These are phyloP conservation scores for Drosophila pseudoananassae DNA, from an alignment of 1,140 invertebrate species.

Conservation along the genomic window DNA sequence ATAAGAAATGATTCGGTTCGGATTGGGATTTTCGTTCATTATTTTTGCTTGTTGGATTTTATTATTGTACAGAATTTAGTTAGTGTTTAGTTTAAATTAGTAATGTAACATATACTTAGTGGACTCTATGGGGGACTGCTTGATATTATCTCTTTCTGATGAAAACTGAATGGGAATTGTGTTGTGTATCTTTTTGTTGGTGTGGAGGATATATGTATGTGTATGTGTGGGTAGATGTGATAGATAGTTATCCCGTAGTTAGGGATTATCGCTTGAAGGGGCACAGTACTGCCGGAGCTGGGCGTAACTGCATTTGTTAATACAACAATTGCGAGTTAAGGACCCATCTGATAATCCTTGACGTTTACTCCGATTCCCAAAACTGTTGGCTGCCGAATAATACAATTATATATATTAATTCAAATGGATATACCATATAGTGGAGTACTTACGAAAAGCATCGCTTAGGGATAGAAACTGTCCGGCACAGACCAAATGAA, in stretches of 20 bases:
- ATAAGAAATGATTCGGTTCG: too few species aligned
- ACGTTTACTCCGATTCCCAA: constrained; percentile 65
- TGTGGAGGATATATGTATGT: neutral
- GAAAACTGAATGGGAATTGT: constrained; percentile 13
- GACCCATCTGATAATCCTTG: constrained; percentile 48
- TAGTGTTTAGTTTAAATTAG: constrained; percentile 72
- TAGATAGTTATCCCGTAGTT: neutral
- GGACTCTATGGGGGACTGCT: constrained; percentile 28
- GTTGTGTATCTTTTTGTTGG: neutral
- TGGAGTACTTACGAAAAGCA: constrained; percentile 51
- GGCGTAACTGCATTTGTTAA: constrained; percentile 41
- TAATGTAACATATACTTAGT: constrained; percentile 61
- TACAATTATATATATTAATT: neutral
- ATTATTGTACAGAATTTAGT: constrained; percentile 69
- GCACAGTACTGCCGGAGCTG: constrained; percentile 64
- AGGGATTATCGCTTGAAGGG: constrained; percentile 23
- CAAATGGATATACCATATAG: neutral
- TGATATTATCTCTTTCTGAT: neutral
- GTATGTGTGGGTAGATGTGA: neutral
- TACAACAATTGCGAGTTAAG: constrained; percentile 59
- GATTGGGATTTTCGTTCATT: constrained; percentile 10
- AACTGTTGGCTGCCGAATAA: constrained; percentile 47
- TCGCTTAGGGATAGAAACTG: constrained; percentile 39
- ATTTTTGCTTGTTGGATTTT: constrained; percentile 1
- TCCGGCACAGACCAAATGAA: constrained; percentile 56